A percentile compares a stretch with the other conserved stretches of the same genome.
Conservation (phyloP, 2,888 invertebrate genomes). For the Gortyna flavago region DNA sequence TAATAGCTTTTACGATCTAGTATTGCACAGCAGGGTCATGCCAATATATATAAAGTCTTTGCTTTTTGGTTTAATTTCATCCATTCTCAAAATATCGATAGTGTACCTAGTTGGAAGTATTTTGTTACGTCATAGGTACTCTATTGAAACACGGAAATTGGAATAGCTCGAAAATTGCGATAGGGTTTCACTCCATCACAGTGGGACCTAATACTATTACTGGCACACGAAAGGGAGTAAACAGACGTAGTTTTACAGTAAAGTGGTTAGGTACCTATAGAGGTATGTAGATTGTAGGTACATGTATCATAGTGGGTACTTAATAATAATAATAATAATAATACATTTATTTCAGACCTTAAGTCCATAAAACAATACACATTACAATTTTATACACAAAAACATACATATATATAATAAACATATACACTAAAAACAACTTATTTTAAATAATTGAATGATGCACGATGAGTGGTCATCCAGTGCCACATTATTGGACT, state of each 20-base stretch:
- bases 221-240: slow-evolving; percentile 1
- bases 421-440: no score
- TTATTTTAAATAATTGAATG: no score
- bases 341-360: no score
- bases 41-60: background rate
- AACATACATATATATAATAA: no score
- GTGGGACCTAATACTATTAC: slow-evolving; percentile 32
- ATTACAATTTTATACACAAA: no score
- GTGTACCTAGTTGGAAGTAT: background rate
- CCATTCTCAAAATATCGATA: slow-evolving; percentile 2
- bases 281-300: background rate
- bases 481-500: no score
- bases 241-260: slow-evolving; percentile 10
- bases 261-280: background rate
- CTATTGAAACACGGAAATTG: slow-evolving; percentile 41
- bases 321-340: no score
- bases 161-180: slow-evolving; percentile 35
- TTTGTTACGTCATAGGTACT: slow-evolving; percentile 15
- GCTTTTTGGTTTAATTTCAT: background rate
- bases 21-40: background rate
- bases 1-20: background rate
- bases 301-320: slow-evolving; percentile 3
- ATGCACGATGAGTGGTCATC: no score
- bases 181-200: slow-evolving; percentile 39
- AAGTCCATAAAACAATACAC: no score